Percentiles rank a stretch among this genome's conserved stretches.
These are phyloP conservation scores for pig (Sus scrofa) DNA, from an alignment of 2,113 vertebrate species.

Conservation along the genomic window T2T-Sscrofa CM000818.6:134732001-134732500, in stretches of 20 bases:
- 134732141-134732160: rapidly evolving
- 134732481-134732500: rapidly evolving
- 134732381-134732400: not conserved
- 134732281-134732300: rapidly evolving
- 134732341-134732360: not conserved
- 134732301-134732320: rapidly evolving
- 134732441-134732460: rapidly evolving
- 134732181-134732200: rapidly evolving
- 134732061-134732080: too few relatives aligned
- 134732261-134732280: rapidly evolving
- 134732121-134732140: not conserved
- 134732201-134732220: not conserved
- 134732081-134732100: too few relatives aligned
- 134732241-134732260: rapidly evolving
- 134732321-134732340: not conserved
- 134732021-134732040: not conserved
- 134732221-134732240: not conserved
- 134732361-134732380: rapidly evolving
- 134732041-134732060: not conserved
- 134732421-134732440: not conserved
- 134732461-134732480: rapidly evolving
- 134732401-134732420: rapidly evolving
- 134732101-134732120: rapidly evolving
- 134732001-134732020: not conserved
- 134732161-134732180: not conserved